Conservation (phyloP, 2,888 invertebrate species). For the Andricus quercusramuli region DNA sequence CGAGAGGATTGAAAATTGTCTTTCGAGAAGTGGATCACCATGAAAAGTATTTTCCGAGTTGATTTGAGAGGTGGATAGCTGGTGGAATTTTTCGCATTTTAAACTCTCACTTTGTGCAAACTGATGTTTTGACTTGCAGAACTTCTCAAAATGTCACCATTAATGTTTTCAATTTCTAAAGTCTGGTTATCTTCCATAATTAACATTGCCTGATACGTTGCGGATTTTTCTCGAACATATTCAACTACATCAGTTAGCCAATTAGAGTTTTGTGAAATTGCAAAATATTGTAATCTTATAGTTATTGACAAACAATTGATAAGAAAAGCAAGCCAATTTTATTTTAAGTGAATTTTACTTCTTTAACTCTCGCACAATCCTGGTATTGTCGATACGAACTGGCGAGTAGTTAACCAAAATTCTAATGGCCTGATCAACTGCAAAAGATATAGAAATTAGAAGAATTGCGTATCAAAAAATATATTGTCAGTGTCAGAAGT, state of each 20-base stretch:
- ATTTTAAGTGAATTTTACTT: not conserved
- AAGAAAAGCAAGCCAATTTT: not conserved
- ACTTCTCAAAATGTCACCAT: not conserved
- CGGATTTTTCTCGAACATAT: not conserved
- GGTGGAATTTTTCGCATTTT: not conserved
- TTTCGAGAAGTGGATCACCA: not conserved
- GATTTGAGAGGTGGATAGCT: not conserved
- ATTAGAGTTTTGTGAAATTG: rapidly evolving
- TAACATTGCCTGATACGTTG: not conserved
- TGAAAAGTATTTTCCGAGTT: not conserved
- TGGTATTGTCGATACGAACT: not conserved
- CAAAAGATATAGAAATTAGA: no score
- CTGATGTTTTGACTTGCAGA: not conserved
- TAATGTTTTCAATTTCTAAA: not conserved
- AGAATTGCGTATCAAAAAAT: no score
- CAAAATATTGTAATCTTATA: not conserved
- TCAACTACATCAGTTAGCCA: not conserved
- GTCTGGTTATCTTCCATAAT: not conserved
- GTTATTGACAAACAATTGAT: not conserved
- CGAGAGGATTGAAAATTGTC: not conserved
- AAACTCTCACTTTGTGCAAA: not conserved
- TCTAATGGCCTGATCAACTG: no score
- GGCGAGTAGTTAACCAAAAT: not conserved
- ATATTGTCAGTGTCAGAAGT: no score
- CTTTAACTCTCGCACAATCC: not conserved